phyloP scores from a whole-genome alignment of 2,113 vertebrate species.

The Leucoraja erinaceus region DNA sequence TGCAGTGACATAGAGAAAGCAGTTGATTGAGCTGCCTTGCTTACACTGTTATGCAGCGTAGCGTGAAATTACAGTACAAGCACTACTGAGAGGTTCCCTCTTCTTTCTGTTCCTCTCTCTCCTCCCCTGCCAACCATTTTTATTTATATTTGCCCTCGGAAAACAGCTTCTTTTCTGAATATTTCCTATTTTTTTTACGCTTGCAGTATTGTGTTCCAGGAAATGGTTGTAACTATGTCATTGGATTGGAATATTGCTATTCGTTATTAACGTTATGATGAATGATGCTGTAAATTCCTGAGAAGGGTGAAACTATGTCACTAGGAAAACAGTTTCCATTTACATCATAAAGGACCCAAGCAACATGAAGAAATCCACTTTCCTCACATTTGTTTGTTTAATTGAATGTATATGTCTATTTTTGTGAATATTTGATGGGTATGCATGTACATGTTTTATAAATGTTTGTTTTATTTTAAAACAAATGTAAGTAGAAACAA shows the following conservation, averaged over 20 bases:
- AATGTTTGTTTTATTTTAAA: too few relatives aligned
- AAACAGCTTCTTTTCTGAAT: background rate
- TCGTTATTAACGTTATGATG: background rate
- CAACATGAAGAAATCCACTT: background rate
- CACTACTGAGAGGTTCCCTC: background rate
- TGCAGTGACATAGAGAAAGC: constrained; percentile 57
- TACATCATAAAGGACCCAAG: background rate
- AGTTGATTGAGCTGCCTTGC: constrained; percentile 47
- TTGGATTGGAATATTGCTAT: background rate
- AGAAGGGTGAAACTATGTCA: background rate
- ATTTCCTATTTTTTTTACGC: background rate
- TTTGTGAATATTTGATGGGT: background rate
- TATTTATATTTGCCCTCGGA: background rate
- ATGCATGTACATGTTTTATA: background rate
- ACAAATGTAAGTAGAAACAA: too few relatives aligned
- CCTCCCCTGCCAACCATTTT: background rate
- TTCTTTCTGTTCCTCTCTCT: background rate
- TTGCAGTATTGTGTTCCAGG: background rate
- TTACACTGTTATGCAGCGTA: constrained; percentile 48
- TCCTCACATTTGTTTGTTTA: background rate
- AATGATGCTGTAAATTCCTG: background rate
- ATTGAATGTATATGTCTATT: background rate
- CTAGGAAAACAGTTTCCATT: background rate
- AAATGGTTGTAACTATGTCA: background rate
- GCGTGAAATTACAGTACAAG: constrained; percentile 62